Evolutionary conservation across 2,888 invertebrate genomes (phyloP).

Genomic region (Lasius fuliginosus): DNA sequence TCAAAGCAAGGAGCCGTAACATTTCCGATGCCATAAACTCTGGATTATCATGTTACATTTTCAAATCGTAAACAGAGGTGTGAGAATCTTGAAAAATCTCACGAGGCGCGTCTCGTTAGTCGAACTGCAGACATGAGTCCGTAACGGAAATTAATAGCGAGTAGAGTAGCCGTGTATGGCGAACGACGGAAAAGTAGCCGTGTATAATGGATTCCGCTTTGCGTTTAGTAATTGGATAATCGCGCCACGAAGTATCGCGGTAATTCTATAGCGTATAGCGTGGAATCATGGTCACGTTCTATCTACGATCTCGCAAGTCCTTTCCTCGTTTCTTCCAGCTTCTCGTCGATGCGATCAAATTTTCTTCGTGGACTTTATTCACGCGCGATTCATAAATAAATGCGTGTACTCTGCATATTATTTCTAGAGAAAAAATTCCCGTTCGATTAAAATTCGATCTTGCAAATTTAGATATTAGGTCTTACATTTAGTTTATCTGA

Average conservation of each 20-base stretch:
- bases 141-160: constrained; percentile 69
- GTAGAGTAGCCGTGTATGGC: constrained; percentile 45
- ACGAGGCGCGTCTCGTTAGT: constrained; percentile 48
- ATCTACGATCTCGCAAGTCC: constrained; percentile 65
- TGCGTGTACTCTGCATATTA: neutral
- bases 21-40: neutral
- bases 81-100: constrained; percentile 37
- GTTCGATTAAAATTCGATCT: neutral
- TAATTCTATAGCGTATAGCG: constrained; percentile 52
- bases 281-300: constrained; percentile 69
- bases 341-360: constrained; percentile 49
- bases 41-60: constrained; percentile 14
- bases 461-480: neutral
- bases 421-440: neutral
- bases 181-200: constrained; percentile 56
- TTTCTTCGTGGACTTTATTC: constrained; percentile 50
- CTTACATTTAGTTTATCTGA: neutral
- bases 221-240: constrained; percentile 75
- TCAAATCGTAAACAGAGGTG: constrained; percentile 21
- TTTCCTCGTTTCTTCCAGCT: constrained; percentile 47
- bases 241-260: constrained; percentile 46
- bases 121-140: constrained; percentile 56
- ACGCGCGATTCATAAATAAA: neutral
- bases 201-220: constrained; percentile 73
- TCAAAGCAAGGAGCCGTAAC: neutral